Percentiles rank a stretch among this genome's conserved stretches.
Evolutionary conservation across 2,888 invertebrate species (phyloP).

Genomic region (Meandrusa payeni): DNA sequence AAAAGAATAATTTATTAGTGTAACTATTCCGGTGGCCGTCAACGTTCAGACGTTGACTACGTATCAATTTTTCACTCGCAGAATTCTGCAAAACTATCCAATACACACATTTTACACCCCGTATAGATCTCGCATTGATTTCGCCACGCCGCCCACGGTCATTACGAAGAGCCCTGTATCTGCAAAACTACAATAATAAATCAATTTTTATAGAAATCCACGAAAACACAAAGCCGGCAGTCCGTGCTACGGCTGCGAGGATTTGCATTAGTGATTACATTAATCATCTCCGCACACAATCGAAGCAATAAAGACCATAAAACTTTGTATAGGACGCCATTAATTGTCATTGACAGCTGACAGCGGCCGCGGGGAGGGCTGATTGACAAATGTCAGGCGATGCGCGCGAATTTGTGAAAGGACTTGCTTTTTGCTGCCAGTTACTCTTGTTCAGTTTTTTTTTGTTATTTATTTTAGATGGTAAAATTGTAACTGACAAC

Average conservation of each 20-base stretch:
- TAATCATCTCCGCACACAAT: slow-evolving; percentile 74
- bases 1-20: slow-evolving; percentile 13
- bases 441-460: slow-evolving; percentile 40
- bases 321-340: slow-evolving; percentile 73
- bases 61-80: slow-evolving; percentile 16
- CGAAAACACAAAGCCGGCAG: slow-evolving; percentile 50
- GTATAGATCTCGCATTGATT: slow-evolving; percentile 31
- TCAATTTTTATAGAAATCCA: slow-evolving; percentile 70
- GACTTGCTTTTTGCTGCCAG: slow-evolving; percentile 36
- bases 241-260: slow-evolving; percentile 60
- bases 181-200: slow-evolving; percentile 60
- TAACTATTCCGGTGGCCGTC: slow-evolving; percentile 2
- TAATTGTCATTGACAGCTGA: slow-evolving; percentile 79
- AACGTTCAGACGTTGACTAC: slow-evolving; percentile 8
- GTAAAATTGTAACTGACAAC: slow-evolving; percentile 46
- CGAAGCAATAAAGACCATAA: slow-evolving; percentile 72
- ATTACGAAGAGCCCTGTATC: slow-evolving; percentile 45
- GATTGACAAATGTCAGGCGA: slow-evolving; percentile 77
- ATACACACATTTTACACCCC: neutral
- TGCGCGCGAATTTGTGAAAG: slow-evolving; percentile 46
- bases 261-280: slow-evolving; percentile 80
- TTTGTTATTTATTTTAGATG: slow-evolving; percentile 34
- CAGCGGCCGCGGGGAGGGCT: slow-evolving; percentile 57
- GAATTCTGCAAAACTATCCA: slow-evolving; percentile 15
- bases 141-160: slow-evolving; percentile 49